Evolutionary conservation across 2,113 vertebrate genomes (phyloP).

Genomic region (Struthidea cinerea): DNA sequence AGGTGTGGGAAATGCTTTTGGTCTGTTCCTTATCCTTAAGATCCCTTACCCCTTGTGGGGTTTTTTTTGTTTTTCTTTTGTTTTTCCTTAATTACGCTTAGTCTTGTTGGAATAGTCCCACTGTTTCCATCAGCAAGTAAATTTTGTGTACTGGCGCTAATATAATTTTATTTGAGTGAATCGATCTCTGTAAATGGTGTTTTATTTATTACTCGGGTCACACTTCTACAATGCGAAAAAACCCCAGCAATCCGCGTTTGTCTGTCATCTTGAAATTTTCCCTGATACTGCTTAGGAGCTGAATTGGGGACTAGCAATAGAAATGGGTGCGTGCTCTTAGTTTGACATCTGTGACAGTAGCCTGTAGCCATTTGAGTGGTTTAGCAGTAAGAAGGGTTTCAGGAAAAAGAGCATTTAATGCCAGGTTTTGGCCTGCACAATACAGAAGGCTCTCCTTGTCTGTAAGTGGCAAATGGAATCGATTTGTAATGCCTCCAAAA

Average conservation of each 20-base stretch:
- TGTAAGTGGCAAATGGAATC: background rate
- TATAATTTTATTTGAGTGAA: background rate
- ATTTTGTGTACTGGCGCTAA: background rate
- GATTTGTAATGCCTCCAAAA: background rate
- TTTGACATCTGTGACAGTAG: slow-evolving; percentile 29
- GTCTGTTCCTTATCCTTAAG: background rate
- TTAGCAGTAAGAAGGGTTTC: background rate
- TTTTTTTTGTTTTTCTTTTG: fast-evolving
- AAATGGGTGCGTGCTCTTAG: background rate
- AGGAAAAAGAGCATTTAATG: background rate
- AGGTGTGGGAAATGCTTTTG: background rate
- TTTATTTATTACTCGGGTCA: background rate
- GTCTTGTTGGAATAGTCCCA: background rate
- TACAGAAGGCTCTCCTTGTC: background rate
- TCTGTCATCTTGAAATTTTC: background rate
- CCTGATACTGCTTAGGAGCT: background rate
- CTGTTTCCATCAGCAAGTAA: background rate
- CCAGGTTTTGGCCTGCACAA: background rate
- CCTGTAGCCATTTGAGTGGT: background rate
- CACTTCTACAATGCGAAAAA: background rate
- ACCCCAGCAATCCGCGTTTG: background rate
- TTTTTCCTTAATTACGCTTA: background rate
- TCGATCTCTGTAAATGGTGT: background rate
- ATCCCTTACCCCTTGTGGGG: too few species aligned
- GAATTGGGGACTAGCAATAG: background rate